Percentiles rank a stretch among this genome's conserved stretches.
Evolutionary conservation across 2,888 invertebrate genomes (phyloP).

Genomic region (Xestia c-nigrum): DNA sequence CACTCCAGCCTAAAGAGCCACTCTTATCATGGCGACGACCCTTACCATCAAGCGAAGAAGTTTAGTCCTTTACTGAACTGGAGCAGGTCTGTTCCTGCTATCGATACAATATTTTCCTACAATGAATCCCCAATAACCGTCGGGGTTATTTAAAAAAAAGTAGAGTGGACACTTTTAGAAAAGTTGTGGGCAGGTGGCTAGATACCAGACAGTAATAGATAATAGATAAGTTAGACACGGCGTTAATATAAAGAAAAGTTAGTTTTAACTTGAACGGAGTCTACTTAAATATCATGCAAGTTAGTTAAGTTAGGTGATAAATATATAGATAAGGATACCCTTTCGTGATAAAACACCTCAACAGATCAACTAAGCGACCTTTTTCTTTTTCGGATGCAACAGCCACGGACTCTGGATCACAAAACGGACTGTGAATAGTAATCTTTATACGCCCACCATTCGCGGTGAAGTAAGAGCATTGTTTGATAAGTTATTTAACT

Average conservation of each 20-base stretch:
- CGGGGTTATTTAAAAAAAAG: background rate
- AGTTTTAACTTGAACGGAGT: background rate
- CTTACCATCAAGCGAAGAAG: background rate
- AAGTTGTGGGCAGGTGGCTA: no score
- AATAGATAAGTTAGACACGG: no score
- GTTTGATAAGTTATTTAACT: constrained; percentile 70
- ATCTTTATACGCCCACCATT: constrained; percentile 62
- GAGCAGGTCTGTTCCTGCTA: background rate
- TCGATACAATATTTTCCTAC: background rate
- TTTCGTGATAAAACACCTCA: background rate
- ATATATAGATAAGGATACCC: background rate
- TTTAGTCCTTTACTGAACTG: background rate
- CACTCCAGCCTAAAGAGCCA: background rate
- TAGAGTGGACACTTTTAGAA: background rate
- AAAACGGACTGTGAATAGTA: constrained; percentile 49
- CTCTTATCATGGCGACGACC: background rate
- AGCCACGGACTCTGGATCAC: background rate
- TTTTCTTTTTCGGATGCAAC: background rate
- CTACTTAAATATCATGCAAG: background rate
- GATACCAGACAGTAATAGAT: no score
- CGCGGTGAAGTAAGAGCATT: constrained; percentile 65
- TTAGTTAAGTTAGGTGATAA: background rate
- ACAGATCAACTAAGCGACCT: background rate
- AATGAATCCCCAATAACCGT: background rate
- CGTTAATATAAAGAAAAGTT: background rate